Evolutionary conservation across 2,113 vertebrate species (phyloP).

Genomic region (Rhinoptilus africanus): DNA sequence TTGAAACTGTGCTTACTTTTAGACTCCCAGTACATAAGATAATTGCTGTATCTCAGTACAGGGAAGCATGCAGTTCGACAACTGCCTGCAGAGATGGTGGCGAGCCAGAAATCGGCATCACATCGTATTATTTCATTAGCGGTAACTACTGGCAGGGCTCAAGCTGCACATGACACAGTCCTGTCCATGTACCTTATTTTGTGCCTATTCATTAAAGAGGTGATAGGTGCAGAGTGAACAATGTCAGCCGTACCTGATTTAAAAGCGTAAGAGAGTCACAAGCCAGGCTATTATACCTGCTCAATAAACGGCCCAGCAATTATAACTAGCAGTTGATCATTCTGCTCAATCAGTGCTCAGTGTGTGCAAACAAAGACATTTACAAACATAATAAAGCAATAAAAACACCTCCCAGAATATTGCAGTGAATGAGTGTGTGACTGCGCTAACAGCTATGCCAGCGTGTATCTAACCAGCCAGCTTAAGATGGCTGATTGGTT

Average conservation of each 20-base stretch:
- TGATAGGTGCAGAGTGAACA: slow-evolving; percentile 19
- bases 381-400: slow-evolving; percentile 54
- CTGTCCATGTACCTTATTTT: not conserved
- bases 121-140: not conserved
- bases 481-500: slow-evolving; percentile 51
- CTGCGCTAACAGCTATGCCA: not conserved
- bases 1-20: not conserved
- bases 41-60: not conserved
- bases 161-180: not conserved
- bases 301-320: not conserved
- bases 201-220: not conserved
- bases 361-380: slow-evolving; percentile 41
- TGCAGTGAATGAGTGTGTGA: not conserved
- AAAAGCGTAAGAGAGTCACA: not conserved
- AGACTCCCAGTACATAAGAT: not conserved
- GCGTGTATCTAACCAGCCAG: not conserved
- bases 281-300: not conserved
- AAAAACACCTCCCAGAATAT: slow-evolving; percentile 42
- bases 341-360: slow-evolving; percentile 25
- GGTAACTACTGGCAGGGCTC: not conserved
- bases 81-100: not conserved
- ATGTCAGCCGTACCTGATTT: slow-evolving; percentile 1
- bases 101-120: slow-evolving; percentile 18
- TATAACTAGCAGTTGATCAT: not conserved
- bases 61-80: not conserved